Evolutionary conservation across 2,888 invertebrate species (phyloP), one percentile per base, ranked within the genome.

Genomic region (Pachliopta kotzebuea): DNA sequence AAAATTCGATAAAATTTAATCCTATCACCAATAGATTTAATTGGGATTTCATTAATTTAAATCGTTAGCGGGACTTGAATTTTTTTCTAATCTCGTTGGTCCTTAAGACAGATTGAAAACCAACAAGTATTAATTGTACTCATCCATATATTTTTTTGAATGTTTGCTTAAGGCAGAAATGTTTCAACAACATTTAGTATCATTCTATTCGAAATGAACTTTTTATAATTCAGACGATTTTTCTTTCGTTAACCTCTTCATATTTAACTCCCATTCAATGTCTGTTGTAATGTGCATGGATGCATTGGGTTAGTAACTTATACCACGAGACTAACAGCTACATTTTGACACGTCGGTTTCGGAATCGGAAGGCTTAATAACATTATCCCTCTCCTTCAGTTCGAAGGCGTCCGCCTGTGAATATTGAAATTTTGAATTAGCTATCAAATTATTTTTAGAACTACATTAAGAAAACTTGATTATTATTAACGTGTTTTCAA

Each of bases 261-360:
- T n/a, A n/a, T 45, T 45, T 45, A 3, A 18, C n/a, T 45, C 8
- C 50, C 52, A 23, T 17, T 56, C 49, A 60, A 50, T 65, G 58
- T 64, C 63, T 69, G 70, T 67, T 71, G 72, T 69, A 68, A 68
- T 71, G 67, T 70, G 69, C 66, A 69, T 53, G 42, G 70, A 69
- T 60, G 54, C n/a, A 56, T 29, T 54, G 56, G 29, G 68, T 68
- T 68, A 57, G 31, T 65, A 70, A 64, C 65, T 66, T 69, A 69
- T 63, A 61, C 45, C 54, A 45, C 52, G 63, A 72, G 75, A 80
- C 79, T 91, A 91, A 85, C 91, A 91, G 74, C 84, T 85, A 79
- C 91, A 91, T 73, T 90, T 91, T 68, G 90, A 90, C 69, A 84
- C 90, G 70, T 91, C 90, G 64, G 89, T 84, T 74, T 91, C 89